Base-by-base conservation (phyloP, 2,113 vertebrate species). In the Lycocorax pyrrhopterus region DNA sequence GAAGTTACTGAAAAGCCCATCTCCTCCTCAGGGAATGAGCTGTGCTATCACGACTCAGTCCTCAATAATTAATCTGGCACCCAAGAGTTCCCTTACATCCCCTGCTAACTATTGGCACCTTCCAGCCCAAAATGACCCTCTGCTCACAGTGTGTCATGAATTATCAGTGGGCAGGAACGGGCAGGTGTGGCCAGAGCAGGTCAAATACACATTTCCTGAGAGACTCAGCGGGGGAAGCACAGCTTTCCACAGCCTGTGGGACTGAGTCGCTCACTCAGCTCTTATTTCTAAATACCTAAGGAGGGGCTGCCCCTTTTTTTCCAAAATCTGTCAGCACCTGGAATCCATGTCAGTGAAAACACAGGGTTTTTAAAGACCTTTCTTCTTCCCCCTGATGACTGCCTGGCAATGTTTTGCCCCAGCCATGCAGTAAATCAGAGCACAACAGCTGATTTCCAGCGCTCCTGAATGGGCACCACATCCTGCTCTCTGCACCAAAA, bases 331-430 rank as follows among this genome's bases (percentile, higher is more conserved):
- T 44, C 78, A 82, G 53, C 0, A 2, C 17, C 37, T 91, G 52
- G 25, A 84, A 75, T n/a, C 25, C 37, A 25, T 0, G 0, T 37
- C 30, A 79, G 1, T 19, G 13, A 85, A 68, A 76, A 78, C 3
- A 59, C 1, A 6, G 12, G 0, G 0, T 0, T 33, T 60, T 39
- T n/a, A 14, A 60, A 44, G 8, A 66, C 11, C 2, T 32, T 32
- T 44, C 21, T 29, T 18, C 29, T 32, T 3, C 0, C 4, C 13
- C 4, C 9, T 13, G 5, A 32, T 35, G 9, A 81, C 8, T 30
- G 12, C 52, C 37, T n/a, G 18, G 30, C 27, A 43, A 20, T 1
- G 1, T 59, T 74, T 69, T 87, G 14, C 15, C 55, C 39, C 7
- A 4, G 26, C 27, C 16, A 13, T 32, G 55, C 15, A 69, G 12